These are phyloP conservation scores for Cremastinae sp. DNA, from an alignment of 2,888 invertebrate genomes.

Conservation along the genomic window DNA sequence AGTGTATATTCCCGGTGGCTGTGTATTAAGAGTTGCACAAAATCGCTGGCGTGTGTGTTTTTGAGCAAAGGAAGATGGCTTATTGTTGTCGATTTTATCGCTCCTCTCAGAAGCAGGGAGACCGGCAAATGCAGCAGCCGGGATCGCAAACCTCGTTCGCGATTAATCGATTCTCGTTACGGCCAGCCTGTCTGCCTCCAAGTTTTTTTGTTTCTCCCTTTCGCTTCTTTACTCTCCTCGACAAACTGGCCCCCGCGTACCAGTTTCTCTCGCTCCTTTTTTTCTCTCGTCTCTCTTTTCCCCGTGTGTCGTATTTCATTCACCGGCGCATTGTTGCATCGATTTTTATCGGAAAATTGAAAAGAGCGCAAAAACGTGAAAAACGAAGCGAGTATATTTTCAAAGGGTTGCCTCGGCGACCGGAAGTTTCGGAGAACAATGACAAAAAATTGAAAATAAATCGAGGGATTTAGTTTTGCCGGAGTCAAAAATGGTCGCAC, in stretches of 20 bases:
- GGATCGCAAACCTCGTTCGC: slow-evolving; percentile 24
- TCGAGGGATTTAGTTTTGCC: slow-evolving; percentile 1
- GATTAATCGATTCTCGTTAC: slow-evolving; percentile 58
- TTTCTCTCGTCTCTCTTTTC: not conserved
- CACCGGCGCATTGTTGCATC: slow-evolving; percentile 16
- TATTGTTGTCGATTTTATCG: slow-evolving; percentile 57
- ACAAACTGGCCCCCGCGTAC: slow-evolving; percentile 27
- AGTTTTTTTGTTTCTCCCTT: slow-evolving; percentile 7
- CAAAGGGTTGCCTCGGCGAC: too few relatives aligned
- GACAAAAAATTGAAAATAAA: not conserved
- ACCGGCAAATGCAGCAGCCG: slow-evolving; percentile 13
- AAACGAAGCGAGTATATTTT: not conserved
- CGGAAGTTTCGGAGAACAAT: not conserved
- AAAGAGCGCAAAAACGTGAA: not conserved
- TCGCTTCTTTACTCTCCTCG: slow-evolving; percentile 25
- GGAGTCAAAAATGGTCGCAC: not conserved
- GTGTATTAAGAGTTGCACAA: slow-evolving; percentile 21
- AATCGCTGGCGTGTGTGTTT: slow-evolving; percentile 7
- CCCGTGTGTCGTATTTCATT: slow-evolving; percentile 15
- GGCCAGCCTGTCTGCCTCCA: slow-evolving; percentile 32
- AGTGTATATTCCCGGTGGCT: not conserved
- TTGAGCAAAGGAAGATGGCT: slow-evolving; percentile 30
- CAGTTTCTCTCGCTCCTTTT: slow-evolving; percentile 14
- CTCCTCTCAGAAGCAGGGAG: slow-evolving; percentile 22
- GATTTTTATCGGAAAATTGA: slow-evolving; percentile 22